Evolutionary conservation across 2,797 vertebrate species (phyloP), one percentile per base, ranked within the genome.

Genomic region (Girardinus metallicus): DNA sequence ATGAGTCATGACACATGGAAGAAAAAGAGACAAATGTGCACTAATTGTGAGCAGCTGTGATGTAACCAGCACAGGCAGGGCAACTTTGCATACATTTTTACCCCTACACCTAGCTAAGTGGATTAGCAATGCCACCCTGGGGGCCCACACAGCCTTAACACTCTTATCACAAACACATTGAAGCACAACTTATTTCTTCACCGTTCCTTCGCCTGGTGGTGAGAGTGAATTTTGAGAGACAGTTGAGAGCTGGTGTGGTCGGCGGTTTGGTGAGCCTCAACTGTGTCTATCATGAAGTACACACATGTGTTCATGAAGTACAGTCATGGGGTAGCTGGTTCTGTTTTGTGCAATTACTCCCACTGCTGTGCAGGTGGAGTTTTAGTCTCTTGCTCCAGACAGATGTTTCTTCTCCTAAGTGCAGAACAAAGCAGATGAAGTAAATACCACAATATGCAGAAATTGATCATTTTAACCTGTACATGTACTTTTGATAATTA

Each of bases 101-200:
- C 90, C 89, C 92, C 91, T 90, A 93, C 93, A 94, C 85, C 90
- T 87, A 89, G 89, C 91, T 94, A 91, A 95, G 91, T 94, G 90
- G 93, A 95, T 95, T 95, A 94, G 89, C 86, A 88, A 90, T 92
- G 92, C 84, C 86, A 89, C 90, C 92, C 89, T 57, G 74, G 78
- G 85, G 92, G 84, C 86, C 86, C 92, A 79, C 80, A 73, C 84
- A 89, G 82, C 90, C 89, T 94, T 91, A 81, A 91, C 86, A 81
- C 89, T 91, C 90, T 92, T 92, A 94, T 93, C 93, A 88, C 89
- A 93, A 89, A 94, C 87, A 88, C 91, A 92, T 87, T 80, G 62
- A 92, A 92, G 93, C 87, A 91, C 93, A 93, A 91, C 87, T 86
- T 75, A 90, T 87, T 86, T 85, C 91, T 92, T 94, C 91, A 91